Evolutionary conservation across 2,888 invertebrate genomes (phyloP), one percentile per base, ranked within the genome.

Genomic region (Zygogramma bicolorata): DNA sequence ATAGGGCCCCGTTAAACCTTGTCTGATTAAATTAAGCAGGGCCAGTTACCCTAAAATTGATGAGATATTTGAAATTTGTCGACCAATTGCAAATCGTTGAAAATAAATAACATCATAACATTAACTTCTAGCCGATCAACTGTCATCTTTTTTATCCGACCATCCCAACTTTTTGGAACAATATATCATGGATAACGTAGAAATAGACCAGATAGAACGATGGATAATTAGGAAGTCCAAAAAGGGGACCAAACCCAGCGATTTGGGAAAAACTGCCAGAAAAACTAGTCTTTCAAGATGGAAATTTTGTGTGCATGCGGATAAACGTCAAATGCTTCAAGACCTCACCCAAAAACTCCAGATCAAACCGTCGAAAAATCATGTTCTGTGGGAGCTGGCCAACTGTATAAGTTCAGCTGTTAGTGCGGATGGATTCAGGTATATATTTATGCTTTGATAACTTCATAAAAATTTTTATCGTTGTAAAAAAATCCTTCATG

Each of bases 341-440:
- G 90, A 92, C 77, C 85, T 94, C 60, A 90, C 93, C 0, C 88
- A 89, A 62, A 90, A 90, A 27, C 86, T 93, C 5, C 89, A 92
- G 71, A 87, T 89, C 27, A 89, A 90, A 65, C 90, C 91, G 0
- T 91, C 90, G 60, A 92, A 92, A 81, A 89, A 90, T 66, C 89
- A 91, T 42, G 91, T 94, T 2, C 82, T 94, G 20, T 90, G 90
- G 88, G 93, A 94, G 84, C 84, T 94, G 40, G 90, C 92, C 0
- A 88, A 88, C 61, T 92, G 92, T 82, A 91, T 94, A 62, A 89
- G 90, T 25, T 88, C 90, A 13, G 91, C 93, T 0, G 90, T 93
- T 0, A 90, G 89, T 31, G 93, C 92, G 0, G 93, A 93, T 80
- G 92, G 91, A 0, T 91, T 90, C 84, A 84, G 85, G 86, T 86